Percentiles rank a stretch among this genome's conserved stretches.
phyloP scores from a whole-genome alignment of 2,888 invertebrate genomes.

The Drosophila nr. fundita region DNA sequence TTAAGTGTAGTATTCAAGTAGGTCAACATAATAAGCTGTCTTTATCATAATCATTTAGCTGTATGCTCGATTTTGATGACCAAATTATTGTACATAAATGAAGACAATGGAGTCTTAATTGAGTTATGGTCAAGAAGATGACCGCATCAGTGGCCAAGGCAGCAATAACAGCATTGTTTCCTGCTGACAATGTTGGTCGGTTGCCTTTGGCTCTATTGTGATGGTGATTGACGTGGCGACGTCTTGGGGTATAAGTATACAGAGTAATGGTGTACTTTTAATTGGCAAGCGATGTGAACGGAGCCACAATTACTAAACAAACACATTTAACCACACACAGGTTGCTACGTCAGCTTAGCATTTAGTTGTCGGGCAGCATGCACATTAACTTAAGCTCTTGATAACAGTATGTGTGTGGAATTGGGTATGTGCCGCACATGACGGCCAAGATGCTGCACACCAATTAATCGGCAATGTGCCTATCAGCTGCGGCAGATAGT shows the following conservation, averaged over 20 bases:
- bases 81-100: constrained; percentile 60
- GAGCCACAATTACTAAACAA: neutral
- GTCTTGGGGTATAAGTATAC: constrained; percentile 27
- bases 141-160: constrained; percentile 16
- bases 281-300: constrained; percentile 48
- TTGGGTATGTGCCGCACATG: constrained; percentile 19
- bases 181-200: constrained; percentile 13
- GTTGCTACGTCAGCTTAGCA: neutral
- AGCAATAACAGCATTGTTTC: constrained; percentile 42
- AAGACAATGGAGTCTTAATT: constrained; percentile 51
- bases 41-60: neutral
- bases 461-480: constrained; percentile 52
- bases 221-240: constrained; percentile 10
- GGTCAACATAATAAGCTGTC: constrained; percentile 2
- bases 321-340: constrained; percentile 3
- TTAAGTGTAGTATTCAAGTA: neutral
- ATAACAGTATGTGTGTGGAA: constrained; percentile 32
- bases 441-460: constrained; percentile 62
- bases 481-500: constrained; percentile 41
- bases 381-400: constrained; percentile 13
- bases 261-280: constrained; percentile 67
- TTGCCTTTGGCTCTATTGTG: constrained; percentile 13
- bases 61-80: constrained; percentile 9
- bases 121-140: constrained; percentile 41
- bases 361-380: constrained; percentile 5